Evolutionary conservation across 2,797 vertebrate species (phyloP).

Genomic region (Hydrophis major): DNA sequence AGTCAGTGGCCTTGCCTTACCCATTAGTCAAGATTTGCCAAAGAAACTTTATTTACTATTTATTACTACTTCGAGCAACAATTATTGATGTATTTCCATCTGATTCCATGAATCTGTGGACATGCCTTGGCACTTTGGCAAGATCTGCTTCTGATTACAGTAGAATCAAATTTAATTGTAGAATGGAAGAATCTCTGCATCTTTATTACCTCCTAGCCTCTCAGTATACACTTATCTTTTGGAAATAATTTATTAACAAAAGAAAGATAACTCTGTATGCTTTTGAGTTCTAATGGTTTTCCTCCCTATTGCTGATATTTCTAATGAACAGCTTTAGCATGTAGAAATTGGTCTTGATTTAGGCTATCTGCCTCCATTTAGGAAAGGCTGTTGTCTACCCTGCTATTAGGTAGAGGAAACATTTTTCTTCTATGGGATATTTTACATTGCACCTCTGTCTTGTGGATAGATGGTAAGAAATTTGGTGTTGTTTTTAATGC

Average conservation of each 20-base stretch:
- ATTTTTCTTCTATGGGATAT: accelerated
- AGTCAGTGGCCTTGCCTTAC: not conserved
- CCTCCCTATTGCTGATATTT: not conserved
- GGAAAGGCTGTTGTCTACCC: not conserved
- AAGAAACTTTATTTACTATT: not conserved
- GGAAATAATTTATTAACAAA: not conserved
- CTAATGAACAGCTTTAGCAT: not conserved
- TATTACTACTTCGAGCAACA: not conserved
- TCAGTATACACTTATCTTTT: not conserved
- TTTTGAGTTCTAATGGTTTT: not conserved
- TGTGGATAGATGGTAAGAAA: accelerated
- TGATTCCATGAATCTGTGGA: not conserved
- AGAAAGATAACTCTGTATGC: not conserved
- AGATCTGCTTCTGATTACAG: not conserved
- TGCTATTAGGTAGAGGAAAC: accelerated
- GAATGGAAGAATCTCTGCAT: not conserved
- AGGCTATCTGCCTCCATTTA: accelerated
- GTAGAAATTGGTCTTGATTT: accelerated
- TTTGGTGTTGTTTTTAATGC: not conserved
- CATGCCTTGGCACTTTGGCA: not conserved
- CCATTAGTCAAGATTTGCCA: not conserved
- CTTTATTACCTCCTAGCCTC: not conserved
- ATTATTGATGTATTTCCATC: not conserved
- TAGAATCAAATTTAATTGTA: slow-evolving; percentile 8
- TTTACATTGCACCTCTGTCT: slow-evolving; percentile 2